A percentile compares a stretch with the other conserved stretches of the same genome.
phyloP scores from a whole-genome alignment of 2,888 invertebrate species.

The Polia nebulosa region DNA sequence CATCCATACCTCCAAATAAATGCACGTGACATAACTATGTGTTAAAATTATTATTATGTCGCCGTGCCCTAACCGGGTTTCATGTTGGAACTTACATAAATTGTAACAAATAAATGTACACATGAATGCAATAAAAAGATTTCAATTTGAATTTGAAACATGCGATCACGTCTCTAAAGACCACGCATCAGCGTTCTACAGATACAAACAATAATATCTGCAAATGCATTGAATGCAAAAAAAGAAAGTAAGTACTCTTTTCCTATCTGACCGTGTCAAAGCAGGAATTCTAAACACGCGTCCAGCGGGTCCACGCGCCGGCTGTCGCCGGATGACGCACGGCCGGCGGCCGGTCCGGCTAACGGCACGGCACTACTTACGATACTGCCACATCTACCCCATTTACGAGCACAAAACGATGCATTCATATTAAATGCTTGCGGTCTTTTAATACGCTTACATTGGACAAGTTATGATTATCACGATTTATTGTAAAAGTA shows the following conservation, averaged over 20 bases:
- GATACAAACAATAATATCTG: background rate
- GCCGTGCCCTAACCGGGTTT: too few species aligned
- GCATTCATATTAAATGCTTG: constrained; percentile 55
- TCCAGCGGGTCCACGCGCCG: constrained; percentile 36
- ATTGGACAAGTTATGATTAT: constrained; percentile 51
- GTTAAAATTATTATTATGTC: too few species aligned
- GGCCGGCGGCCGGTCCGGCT: constrained; percentile 43
- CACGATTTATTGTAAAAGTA: constrained; percentile 53
- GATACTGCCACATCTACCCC: constrained; percentile 50
- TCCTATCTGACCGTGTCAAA: constrained; percentile 3
- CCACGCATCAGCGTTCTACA: too few species aligned
- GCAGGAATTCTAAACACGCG: constrained; percentile 35
- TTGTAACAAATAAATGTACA: too few species aligned
- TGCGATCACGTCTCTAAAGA: background rate
- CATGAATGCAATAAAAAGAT: too few species aligned
- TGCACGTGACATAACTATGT: too few species aligned
- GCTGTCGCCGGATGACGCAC: constrained; percentile 48
- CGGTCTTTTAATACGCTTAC: constrained; percentile 43
- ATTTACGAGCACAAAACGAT: constrained; percentile 47
- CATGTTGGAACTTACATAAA: too few species aligned
- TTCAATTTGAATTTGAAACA: too few species aligned
- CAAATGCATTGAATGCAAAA: constrained; percentile 6
- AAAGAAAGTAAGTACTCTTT: constrained; percentile 4
- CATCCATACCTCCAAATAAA: too few species aligned
- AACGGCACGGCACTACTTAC: constrained; percentile 57